Evolutionary conservation across 2,113 vertebrate species (phyloP).

Genomic region (Proteles cristata): DNA sequence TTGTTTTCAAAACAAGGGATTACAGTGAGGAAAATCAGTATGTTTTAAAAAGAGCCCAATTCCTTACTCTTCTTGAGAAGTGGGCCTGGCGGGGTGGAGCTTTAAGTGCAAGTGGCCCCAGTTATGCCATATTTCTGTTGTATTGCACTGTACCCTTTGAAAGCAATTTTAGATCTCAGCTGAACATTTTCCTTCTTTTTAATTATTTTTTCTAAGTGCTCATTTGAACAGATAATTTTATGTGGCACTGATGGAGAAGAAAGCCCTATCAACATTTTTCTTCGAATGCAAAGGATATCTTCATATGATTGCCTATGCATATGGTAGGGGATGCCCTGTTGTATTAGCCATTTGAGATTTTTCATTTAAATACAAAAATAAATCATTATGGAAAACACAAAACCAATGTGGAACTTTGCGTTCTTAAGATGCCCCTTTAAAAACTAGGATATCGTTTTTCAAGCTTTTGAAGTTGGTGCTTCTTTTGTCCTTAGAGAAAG

Average conservation of each 20-base stretch:
- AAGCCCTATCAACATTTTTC: neutral
- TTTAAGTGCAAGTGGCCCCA: neutral
- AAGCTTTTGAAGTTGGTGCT: neutral
- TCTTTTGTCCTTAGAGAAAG: neutral
- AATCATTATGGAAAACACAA: conserved; percentile 17
- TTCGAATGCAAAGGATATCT: neutral
- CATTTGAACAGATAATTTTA: conserved; percentile 2
- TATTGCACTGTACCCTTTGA: neutral
- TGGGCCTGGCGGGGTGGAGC: neutral
- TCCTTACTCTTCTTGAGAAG: neutral
- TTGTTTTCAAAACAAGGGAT: conserved; percentile 48
- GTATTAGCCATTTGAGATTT: neutral
- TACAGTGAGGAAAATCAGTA: neutral
- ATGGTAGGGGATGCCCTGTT: neutral
- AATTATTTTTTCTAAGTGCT: conserved; percentile 5
- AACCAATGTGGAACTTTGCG: neutral
- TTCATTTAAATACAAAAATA: conserved; percentile 18
- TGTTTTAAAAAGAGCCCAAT: neutral
- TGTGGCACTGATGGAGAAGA: neutral
- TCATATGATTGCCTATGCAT: neutral
- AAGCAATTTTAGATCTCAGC: conserved; percentile 21
- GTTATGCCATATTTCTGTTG: neutral
- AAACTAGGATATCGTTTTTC: neutral
- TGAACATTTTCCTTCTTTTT: conserved; percentile 9
- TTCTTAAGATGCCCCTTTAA: neutral